Base-by-base conservation (phyloP, 2,113 vertebrate species). In the Colistium nudipinnis region DNA sequence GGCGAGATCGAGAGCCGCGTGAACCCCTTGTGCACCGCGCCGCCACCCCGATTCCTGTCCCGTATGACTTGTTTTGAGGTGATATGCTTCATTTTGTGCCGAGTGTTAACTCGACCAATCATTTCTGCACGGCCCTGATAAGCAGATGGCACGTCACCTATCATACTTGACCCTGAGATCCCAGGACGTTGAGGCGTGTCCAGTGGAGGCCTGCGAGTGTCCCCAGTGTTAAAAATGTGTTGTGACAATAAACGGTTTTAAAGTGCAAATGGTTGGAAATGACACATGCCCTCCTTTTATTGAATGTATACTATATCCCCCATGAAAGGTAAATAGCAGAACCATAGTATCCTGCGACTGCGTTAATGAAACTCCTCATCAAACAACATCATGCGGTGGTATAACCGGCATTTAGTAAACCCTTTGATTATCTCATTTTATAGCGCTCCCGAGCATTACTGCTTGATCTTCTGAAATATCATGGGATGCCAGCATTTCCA, bases 41-140 rank as follows among this genome's bases (percentile, higher is more conserved):
- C 4, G 20, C 70, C 69, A 47, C 78, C 71, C 56, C 14, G 17
- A 69, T 64, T 84, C 49, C 61, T 69, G 47, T 70, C 77, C 62
- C 7, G 28, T 72, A 63, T 9, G 43, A 66, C 78, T 80, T 76
- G 78, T 78, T 88, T 88, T 54, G 51, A 80, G 80, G 70, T 67
- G 76, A 83, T 80, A 72, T 48, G 76, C 83, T 92, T 91, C 82
- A 83, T 74, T 85, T 87, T 88, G n/a, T 75, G 68, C 80, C 35
- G n/a, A 62, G 30, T 22, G 52, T 67, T 81, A 86, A 82, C 76
- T 78, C 59, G 8, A 45, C 48, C 61, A 76, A 62, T 83, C 68
- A 74, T 84, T 79, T 84, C 88, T 92, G 91, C 71, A 85, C 75
- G 68, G 56, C 28, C 72, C 87, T 83, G 89, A 92, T 93, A 91